A percentile compares a stretch with the other conserved stretches of the same genome.
Conservation (phyloP, 1,140 invertebrate species). For the Diorhabda sublineata region DNA sequence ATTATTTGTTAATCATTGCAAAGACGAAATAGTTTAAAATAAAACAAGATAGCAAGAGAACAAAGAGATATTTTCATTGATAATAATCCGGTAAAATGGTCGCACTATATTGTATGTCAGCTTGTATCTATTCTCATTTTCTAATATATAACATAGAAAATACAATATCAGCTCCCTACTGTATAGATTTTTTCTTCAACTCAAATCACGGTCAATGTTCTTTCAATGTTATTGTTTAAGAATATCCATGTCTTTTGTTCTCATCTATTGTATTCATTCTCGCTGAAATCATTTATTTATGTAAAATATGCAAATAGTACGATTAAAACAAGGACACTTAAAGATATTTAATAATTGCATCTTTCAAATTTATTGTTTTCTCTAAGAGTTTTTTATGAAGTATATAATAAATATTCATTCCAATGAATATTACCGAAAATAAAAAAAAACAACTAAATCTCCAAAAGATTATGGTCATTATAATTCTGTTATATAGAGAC, state of each 20-base stretch:
- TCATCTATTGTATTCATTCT: background rate
- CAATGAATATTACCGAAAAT: too few relatives aligned
- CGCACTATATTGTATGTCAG: background rate
- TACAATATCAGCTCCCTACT: conserved; percentile 2
- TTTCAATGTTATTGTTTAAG: conserved; percentile 1
- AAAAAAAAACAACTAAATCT: too few relatives aligned
- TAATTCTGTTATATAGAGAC: too few relatives aligned
- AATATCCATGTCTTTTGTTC: background rate
- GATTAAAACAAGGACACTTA: background rate
- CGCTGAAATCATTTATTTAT: background rate
- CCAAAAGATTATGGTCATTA: too few relatives aligned
- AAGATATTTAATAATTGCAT: background rate
- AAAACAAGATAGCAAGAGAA: background rate
- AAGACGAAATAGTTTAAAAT: background rate
- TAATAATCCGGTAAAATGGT: background rate
- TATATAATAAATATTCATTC: too few relatives aligned
- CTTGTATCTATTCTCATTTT: background rate
- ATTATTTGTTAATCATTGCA: background rate
- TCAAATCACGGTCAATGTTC: background rate
- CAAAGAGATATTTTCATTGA: background rate
- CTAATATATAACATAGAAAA: background rate
- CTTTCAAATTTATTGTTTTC: too few relatives aligned
- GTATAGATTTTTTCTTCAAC: background rate
- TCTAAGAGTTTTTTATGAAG: too few relatives aligned
- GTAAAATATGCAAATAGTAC: background rate